Percentiles rank a stretch among this genome's conserved stretches.
Evolutionary conservation across 2,888 invertebrate genomes (phyloP).

Genomic region (Stenodema calcarata): DNA sequence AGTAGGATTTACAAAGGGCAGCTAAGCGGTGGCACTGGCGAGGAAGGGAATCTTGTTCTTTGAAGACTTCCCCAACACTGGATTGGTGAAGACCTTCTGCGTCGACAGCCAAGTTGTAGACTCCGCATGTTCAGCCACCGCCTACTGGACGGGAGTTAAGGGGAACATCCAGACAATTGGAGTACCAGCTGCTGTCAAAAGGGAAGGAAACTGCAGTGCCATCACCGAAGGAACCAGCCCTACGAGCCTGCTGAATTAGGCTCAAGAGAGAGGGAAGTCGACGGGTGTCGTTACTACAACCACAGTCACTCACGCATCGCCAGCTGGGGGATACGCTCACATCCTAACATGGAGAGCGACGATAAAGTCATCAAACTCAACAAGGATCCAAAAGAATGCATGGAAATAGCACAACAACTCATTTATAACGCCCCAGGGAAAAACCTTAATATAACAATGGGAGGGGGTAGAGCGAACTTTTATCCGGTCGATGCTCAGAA

Average conservation of each 20-base stretch:
- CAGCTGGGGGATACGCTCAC: slow-evolving; percentile 77
- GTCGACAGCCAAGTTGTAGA: slow-evolving; percentile 79
- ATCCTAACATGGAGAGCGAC: slow-evolving; percentile 76
- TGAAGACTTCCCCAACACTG: slow-evolving; percentile 84
- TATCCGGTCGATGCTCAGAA: slow-evolving; percentile 67
- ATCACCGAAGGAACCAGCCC: slow-evolving; percentile 64
- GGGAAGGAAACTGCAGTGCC: slow-evolving; percentile 57
- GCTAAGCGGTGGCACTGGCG: slow-evolving; percentile 64
- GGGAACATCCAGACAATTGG: slow-evolving; percentile 73
- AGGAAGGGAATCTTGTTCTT: slow-evolving; percentile 75
- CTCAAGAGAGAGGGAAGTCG: slow-evolving; percentile 71
- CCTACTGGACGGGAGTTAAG: slow-evolving; percentile 75
- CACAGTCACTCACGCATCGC: slow-evolving; percentile 77
- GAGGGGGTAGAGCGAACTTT: slow-evolving; percentile 75
- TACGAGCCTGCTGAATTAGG: slow-evolving; percentile 53
- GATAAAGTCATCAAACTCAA: slow-evolving; percentile 65
- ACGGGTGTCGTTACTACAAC: slow-evolving; percentile 56
- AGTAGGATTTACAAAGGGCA: slow-evolving; percentile 76
- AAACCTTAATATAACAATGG: slow-evolving; percentile 76
- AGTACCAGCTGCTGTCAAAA: slow-evolving; percentile 63
- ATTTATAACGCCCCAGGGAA: slow-evolving; percentile 71
- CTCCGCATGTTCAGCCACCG: slow-evolving; percentile 77
- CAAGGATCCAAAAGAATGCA: slow-evolving; percentile 66
- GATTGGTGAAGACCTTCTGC: slow-evolving; percentile 82
- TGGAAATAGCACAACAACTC: slow-evolving; percentile 78